These are phyloP conservation scores for Tachina grossa DNA, from an alignment of 2,888 invertebrate genomes.

Conservation along the genomic window DNA sequence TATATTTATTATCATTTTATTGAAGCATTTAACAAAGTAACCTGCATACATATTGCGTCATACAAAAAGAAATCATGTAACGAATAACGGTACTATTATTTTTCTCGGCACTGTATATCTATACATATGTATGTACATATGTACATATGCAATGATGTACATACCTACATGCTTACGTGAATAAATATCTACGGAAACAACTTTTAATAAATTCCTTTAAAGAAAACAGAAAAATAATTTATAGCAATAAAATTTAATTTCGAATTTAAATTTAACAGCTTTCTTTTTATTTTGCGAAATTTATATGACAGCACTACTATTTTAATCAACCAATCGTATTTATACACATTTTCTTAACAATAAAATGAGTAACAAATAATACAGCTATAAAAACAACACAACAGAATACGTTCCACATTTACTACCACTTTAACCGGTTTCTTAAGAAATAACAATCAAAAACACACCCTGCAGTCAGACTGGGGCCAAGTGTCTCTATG, in stretches of 20 bases:
- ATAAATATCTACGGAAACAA: not conserved
- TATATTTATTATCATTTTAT: too few relatives aligned
- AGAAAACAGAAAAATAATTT: not conserved
- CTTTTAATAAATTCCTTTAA: not conserved
- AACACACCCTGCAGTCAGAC: too few relatives aligned
- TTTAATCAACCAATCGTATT: constrained; percentile 43
- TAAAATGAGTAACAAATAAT: not conserved
- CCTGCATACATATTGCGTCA: too few relatives aligned
- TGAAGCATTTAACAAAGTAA: too few relatives aligned
- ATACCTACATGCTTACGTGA: not conserved
- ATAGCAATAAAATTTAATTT: constrained; percentile 33
- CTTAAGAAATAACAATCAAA: constrained; percentile 42
- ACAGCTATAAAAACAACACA: constrained; percentile 39
- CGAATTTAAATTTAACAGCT: constrained; percentile 54
- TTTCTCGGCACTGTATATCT: too few relatives aligned
- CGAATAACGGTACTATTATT: too few relatives aligned
- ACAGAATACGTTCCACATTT: constrained; percentile 74
- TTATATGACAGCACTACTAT: constrained; percentile 9
- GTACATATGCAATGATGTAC: too few relatives aligned
- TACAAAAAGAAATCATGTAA: too few relatives aligned
- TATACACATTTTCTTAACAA: not conserved
- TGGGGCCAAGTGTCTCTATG: too few relatives aligned
- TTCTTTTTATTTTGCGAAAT: not conserved
- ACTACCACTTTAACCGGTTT: constrained; percentile 71
- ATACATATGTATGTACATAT: too few relatives aligned